Conservation (phyloP, 2,113 vertebrate genomes). For the Ceuthmochares aereus region DNA sequence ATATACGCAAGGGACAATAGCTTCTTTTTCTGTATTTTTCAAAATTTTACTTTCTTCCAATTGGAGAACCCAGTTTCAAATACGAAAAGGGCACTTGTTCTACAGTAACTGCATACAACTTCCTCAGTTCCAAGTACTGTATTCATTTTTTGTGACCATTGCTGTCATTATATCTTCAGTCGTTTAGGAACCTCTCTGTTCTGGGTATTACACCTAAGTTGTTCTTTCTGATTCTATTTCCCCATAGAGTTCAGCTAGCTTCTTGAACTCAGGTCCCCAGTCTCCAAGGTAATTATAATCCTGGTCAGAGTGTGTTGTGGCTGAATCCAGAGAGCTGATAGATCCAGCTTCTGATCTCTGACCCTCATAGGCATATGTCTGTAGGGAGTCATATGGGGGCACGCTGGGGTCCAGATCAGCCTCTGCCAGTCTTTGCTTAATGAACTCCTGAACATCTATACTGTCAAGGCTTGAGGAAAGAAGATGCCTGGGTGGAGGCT, state of each 20-base stretch:
- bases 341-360: conserved; percentile 90
- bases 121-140: conserved; percentile 76
- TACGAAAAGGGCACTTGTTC: conserved; percentile 85
- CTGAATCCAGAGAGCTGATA: conserved; percentile 93
- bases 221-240: conserved; percentile 88
- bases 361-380: conserved; percentile 97
- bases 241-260: conserved; percentile 93
- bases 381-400: conserved; percentile 96
- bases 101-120: conserved; percentile 82
- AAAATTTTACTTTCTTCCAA: conserved; percentile 81
- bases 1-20: conserved; percentile 93
- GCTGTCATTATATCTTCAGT: conserved; percentile 61
- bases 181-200: conserved; percentile 68
- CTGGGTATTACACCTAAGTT: conserved; percentile 74
- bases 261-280: conserved; percentile 94
- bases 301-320: conserved; percentile 84
- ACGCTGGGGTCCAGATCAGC: conserved; percentile 90
- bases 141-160: conserved; percentile 69
- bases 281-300: conserved; percentile 90
- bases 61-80: conserved; percentile 84
- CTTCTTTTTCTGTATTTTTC: conserved; percentile 78
- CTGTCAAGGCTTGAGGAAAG: conserved; percentile 78
- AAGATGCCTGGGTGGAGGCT: conserved; percentile 70
- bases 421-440: conserved; percentile 90
- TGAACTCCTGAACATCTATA: conserved; percentile 89